Evolutionary conservation across 2,888 invertebrate species (phyloP).

Genomic region (Leptinotarsa rubiginosa): DNA sequence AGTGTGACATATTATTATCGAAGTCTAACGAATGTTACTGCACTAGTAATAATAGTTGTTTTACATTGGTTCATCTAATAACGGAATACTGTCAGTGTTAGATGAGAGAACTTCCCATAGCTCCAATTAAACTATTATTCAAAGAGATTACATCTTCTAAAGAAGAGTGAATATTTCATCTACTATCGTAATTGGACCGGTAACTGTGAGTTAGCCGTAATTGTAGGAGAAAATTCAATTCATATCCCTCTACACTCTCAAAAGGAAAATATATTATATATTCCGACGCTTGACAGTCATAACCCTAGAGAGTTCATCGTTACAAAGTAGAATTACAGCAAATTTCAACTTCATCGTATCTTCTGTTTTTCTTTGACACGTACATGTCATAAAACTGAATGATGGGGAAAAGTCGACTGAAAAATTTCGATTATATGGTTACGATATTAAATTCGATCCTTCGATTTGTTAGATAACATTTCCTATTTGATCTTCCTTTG

Average conservation of each 20-base stretch:
- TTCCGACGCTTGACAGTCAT: not conserved
- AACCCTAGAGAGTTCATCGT: not conserved
- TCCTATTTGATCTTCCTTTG: not conserved
- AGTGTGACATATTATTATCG: too few relatives aligned
- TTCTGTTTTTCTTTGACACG: not conserved
- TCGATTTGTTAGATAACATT: not conserved
- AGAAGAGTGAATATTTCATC: not conserved
- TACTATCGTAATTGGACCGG: not conserved
- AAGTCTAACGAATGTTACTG: too few relatives aligned
- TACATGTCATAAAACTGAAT: not conserved
- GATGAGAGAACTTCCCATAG: too few relatives aligned
- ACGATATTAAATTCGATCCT: not conserved
- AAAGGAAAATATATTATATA: conserved; percentile 15
- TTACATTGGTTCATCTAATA: too few relatives aligned
- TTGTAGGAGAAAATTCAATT: not conserved
- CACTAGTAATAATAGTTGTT: too few relatives aligned
- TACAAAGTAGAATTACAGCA: conserved; percentile 6
- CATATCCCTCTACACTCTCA: not conserved
- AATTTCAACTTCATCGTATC: not conserved
- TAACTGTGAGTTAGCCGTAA: not conserved
- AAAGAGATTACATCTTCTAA: too few relatives aligned
- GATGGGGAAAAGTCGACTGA: not conserved
- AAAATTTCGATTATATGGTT: not conserved
- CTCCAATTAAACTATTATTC: too few relatives aligned
- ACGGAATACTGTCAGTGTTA: too few relatives aligned